Percentiles rank a stretch among this genome's conserved stretches.
These are phyloP conservation scores for Porites lutea DNA, from an alignment of 64 coral and sea anemone species.

Conservation along the genomic window DNA sequence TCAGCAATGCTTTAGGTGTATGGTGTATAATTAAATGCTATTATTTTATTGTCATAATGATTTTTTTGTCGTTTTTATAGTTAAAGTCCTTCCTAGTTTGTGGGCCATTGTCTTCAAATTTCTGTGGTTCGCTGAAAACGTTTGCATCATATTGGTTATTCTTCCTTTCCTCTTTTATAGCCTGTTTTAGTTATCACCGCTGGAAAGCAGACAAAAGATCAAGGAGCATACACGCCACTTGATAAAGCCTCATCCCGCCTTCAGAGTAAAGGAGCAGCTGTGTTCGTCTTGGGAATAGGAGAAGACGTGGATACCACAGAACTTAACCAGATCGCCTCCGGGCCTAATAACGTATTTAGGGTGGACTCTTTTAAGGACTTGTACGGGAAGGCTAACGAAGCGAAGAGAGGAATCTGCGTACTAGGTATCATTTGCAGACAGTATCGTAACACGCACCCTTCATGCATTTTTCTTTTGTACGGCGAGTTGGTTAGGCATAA, in stretches of 20 bases:
- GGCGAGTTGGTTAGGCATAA: too few species aligned
- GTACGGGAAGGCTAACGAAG: background rate
- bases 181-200: conserved; percentile 44
- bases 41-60: too few species aligned
- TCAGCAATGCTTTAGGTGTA: too few species aligned
- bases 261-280: background rate
- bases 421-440: background rate
- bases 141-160: too few species aligned
- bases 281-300: conserved; percentile 15
- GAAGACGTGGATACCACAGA: conserved; percentile 7
- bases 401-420: background rate
- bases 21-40: too few species aligned
- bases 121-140: too few species aligned
- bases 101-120: too few species aligned
- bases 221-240: background rate
- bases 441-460: too few species aligned
- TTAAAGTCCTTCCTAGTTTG: too few species aligned
- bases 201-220: conserved; percentile 51
- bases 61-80: too few species aligned
- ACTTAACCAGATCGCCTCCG: conserved; percentile 37
- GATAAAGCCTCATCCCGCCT: conserved; percentile 9
- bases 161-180: background rate
- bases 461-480: too few species aligned
- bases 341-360: conserved; percentile 16
- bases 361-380: conserved; percentile 42